Conservation (phyloP, 1,140 invertebrate species). For the Vollenhovia emeryi region DNA sequence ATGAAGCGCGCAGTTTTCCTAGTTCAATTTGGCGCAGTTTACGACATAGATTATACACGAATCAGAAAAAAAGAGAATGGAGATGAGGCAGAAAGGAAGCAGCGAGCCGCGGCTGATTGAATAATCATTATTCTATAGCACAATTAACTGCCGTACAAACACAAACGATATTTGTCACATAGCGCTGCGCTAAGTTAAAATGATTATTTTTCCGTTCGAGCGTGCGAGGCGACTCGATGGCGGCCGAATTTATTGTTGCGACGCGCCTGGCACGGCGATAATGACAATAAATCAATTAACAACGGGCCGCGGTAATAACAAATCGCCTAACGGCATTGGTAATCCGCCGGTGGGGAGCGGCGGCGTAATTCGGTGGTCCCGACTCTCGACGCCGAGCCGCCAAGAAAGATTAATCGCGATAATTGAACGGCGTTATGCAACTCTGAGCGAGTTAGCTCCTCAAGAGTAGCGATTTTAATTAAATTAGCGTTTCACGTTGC, state of each 20-base stretch:
- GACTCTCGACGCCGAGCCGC: background rate
- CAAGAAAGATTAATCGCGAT: background rate
- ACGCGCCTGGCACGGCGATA: background rate
- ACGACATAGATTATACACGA: background rate
- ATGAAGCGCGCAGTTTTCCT: too few relatives aligned
- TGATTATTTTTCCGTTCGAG: background rate
- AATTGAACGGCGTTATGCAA: slow-evolving; percentile 9
- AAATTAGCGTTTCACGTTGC: background rate
- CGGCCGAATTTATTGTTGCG: background rate
- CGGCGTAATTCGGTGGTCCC: background rate
- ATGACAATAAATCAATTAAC: slow-evolving; percentile 3
- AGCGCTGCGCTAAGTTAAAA: background rate
- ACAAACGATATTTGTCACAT: background rate
- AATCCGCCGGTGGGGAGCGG: background rate
- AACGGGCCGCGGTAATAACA: background rate
- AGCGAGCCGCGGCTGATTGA: background rate
- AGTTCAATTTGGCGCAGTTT: background rate
- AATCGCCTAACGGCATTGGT: background rate
- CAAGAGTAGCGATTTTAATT: slow-evolving; percentile 14
- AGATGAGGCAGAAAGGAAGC: background rate
- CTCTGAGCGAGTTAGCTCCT: background rate
- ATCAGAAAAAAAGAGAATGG: background rate
- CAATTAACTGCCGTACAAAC: background rate
- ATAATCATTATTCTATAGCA: background rate
- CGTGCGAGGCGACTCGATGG: background rate